These are phyloP conservation scores for Actinemys pallida DNA, from an alignment of 2,113 vertebrate species.

Conservation along the genomic window DNA sequence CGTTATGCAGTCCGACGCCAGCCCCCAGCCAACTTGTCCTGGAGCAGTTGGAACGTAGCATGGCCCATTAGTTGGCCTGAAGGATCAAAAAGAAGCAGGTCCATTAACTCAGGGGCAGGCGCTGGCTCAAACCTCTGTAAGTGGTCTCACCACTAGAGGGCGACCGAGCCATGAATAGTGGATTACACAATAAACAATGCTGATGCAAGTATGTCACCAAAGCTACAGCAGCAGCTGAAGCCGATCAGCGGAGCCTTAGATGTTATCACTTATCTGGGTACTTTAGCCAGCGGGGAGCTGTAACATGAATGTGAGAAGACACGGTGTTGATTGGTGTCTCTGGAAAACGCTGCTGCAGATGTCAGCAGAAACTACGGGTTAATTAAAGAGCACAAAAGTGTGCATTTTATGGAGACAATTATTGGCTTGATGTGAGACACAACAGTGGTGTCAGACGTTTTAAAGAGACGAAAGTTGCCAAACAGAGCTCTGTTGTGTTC, in stretches of 20 bases:
- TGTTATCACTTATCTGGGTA: rapidly evolving
- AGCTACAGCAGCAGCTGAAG: rapidly evolving
- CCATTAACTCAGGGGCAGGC: not conserved
- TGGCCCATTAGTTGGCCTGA: not conserved
- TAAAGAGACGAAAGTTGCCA: not conserved
- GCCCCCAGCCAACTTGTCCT: not conserved
- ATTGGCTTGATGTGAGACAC: not conserved
- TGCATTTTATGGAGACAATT: not conserved
- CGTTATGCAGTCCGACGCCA: rapidly evolving
- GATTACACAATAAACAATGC: rapidly evolving
- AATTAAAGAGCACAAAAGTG: not conserved
- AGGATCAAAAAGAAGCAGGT: not conserved
- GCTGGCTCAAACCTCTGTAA: not conserved
- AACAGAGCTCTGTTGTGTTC: not conserved
- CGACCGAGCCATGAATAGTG: rapidly evolving
- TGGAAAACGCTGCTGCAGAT: not conserved
- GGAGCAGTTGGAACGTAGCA: not conserved
- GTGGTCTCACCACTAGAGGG: rapidly evolving
- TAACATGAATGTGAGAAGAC: not conserved
- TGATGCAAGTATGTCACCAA: rapidly evolving
- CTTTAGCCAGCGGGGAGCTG: not conserved
- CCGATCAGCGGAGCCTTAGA: not conserved
- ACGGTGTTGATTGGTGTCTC: not conserved
- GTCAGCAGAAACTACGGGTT: not conserved
- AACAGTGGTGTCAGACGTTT: not conserved